Evolutionary conservation across 2,797 vertebrate species (phyloP).

Genomic region (Dipus sagitta): DNA sequence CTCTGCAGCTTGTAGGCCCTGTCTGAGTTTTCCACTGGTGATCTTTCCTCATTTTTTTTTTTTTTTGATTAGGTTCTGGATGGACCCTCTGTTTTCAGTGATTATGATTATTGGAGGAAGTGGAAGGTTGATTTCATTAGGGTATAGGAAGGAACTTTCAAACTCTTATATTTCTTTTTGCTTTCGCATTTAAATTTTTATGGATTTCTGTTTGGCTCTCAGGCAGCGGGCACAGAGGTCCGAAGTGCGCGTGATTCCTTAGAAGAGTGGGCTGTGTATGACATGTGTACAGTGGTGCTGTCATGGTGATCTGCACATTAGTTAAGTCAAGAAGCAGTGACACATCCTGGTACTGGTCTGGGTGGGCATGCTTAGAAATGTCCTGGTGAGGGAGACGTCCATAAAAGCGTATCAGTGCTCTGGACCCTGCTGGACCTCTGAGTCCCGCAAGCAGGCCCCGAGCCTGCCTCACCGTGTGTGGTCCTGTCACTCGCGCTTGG

Average conservation of each 20-base stretch:
- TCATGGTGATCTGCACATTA: neutral
- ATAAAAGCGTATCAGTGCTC: neutral
- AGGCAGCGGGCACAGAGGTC: neutral
- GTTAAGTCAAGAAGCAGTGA: neutral
- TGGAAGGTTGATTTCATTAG: neutral
- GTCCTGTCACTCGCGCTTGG: constrained; percentile 67
- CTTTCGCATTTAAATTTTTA: neutral
- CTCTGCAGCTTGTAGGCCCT: neutral
- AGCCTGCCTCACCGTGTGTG: constrained; percentile 58
- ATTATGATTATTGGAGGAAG: neutral
- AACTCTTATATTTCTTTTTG: neutral
- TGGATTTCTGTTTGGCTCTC: neutral
- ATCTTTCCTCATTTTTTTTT: neutral
- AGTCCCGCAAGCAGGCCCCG: neutral
- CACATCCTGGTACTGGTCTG: neutral
- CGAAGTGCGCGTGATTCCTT: neutral
- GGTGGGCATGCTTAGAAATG: neutral
- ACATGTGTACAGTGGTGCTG: too few relatives aligned
- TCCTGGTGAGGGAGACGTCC: neutral
- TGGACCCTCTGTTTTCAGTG: neutral
- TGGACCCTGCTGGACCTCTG: neutral
- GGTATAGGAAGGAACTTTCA: neutral
- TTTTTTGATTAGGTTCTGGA: neutral
- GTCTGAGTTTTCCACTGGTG: neutral
- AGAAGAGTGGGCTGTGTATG: neutral